Evolutionary conservation across 1,140 invertebrate species (phyloP).

Genomic region (Stenopsyche tienmushanensis): DNA sequence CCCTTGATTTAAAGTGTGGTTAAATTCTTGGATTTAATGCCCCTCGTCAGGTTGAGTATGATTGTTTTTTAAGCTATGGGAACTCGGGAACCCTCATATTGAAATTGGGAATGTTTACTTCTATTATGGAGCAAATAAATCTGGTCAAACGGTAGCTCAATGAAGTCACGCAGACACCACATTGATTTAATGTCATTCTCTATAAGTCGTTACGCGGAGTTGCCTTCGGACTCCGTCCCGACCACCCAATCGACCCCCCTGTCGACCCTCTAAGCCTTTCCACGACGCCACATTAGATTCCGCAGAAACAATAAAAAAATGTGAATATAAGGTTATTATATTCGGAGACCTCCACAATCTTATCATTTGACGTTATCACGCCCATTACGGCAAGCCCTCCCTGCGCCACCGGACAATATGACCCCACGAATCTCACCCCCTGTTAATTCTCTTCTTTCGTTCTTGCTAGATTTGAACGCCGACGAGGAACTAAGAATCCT

Average conservation of each 20-base stretch:
- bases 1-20: too few relatives aligned
- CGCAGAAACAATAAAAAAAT: constrained; percentile 38
- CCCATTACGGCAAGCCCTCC: constrained; percentile 31
- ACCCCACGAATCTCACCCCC: background rate
- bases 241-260: background rate
- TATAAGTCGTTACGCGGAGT: background rate
- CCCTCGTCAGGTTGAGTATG: too few relatives aligned
- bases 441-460: constrained; percentile 3
- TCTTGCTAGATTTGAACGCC: background rate
- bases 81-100: too few relatives aligned
- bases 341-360: constrained; percentile 37
- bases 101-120: background rate
- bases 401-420: constrained; percentile 11
- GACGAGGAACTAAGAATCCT: too few relatives aligned
- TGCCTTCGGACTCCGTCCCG: background rate
- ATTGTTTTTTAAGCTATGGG: too few relatives aligned
- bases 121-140: constrained; percentile 6
- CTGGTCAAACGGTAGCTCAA: constrained; percentile 10
- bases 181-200: constrained; percentile 11
- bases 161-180: constrained; percentile 1
- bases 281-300: constrained; percentile 5
- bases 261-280: background rate
- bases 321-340: constrained; percentile 37
- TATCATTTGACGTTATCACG: constrained; percentile 40
- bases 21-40: too few relatives aligned